Base-by-base conservation (phyloP, 1,140 invertebrate species). In the Drosophila nikananu region DNA sequence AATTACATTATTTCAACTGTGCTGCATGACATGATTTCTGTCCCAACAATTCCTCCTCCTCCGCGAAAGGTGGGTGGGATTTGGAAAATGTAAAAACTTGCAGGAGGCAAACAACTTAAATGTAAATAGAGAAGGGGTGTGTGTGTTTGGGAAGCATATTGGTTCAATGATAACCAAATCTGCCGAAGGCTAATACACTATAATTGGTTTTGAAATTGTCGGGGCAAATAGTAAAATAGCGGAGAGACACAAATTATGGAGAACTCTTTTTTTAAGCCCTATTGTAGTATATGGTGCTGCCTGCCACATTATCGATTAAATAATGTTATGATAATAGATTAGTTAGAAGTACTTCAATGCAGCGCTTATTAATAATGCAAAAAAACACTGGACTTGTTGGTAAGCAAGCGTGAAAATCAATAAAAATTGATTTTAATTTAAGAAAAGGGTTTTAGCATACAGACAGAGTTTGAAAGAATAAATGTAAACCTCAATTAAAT, bases 1-100 rank as follows among this genome's bases (percentile, higher is more conserved):
- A 87, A 86, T 86, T 86, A 87, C 65, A 78, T 71, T 73, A 87
- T 55, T 66, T 75, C 70, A 74, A 71, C 52, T 54, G 72, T 54
- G 58, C 51, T 82, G 64, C 76, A 82, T 83, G 80, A 25, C 80
- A 83, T 80, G 81, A 70, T 66, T 63, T 49, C 15, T 65, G 48
- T 17, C 54, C 21, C 17, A 39, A 57, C 35, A 39, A 57, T 63
- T 17, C 23, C 21, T 3, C 41, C 15, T 5, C 32, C 8, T 27
- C 2, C 49, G 27, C 5, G 13, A 17, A 17, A 32, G 25, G 44
- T 51, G 54, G 67, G 27, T 30, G 19, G 64, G 27, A n/a, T 46
- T 57, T 12, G 35, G 19, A 73, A 60, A 72, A 60, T 60, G 67
- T 46, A 25, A 42, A 73, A 41, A 59, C 52, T 59, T 42, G 55